Percentiles rank a stretch among this genome's conserved stretches.
Evolutionary conservation across 2,888 invertebrate genomes (phyloP).

Genomic region (Nomada goodeniana): DNA sequence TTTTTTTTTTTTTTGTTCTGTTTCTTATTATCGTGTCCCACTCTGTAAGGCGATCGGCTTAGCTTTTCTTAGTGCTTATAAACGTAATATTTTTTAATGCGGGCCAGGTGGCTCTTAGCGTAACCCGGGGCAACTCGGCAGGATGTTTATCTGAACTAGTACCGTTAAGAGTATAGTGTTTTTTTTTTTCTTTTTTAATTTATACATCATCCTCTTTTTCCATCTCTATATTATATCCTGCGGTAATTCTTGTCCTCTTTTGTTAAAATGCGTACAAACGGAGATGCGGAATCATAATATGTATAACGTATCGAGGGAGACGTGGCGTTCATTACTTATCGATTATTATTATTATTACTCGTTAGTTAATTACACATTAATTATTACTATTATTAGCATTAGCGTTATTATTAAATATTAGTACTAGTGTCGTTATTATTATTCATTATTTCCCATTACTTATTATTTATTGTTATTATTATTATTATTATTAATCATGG

Average conservation of each 20-base stretch:
- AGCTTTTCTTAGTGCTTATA: slow-evolving; percentile 67
- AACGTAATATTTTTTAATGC: slow-evolving; percentile 70
- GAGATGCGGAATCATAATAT: slow-evolving; percentile 79
- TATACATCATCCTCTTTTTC: slow-evolving; percentile 47
- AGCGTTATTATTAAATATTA: slow-evolving; percentile 60
- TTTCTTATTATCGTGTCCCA: slow-evolving; percentile 65
- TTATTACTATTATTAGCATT: slow-evolving; percentile 47
- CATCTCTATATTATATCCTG: slow-evolving; percentile 60
- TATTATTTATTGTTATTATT: slow-evolving; percentile 42
- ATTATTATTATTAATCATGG: slow-evolving; percentile 42
- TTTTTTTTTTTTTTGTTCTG: slow-evolving; percentile 19
- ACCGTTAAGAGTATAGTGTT: slow-evolving; percentile 78
- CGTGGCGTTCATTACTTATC: slow-evolving; percentile 68
- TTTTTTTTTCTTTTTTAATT: slow-evolving; percentile 52
- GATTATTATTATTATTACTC: slow-evolving; percentile 56
- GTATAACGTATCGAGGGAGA: slow-evolving; percentile 73
- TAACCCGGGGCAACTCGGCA: slow-evolving; percentile 81
- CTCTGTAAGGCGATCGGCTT: slow-evolving; percentile 71
- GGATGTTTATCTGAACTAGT: slow-evolving; percentile 81
- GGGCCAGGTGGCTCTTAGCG: slow-evolving; percentile 77
- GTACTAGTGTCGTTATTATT: slow-evolving; percentile 47
- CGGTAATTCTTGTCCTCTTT: slow-evolving; percentile 66
- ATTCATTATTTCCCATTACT: slow-evolving; percentile 52
- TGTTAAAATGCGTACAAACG: slow-evolving; percentile 79
- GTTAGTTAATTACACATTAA: slow-evolving; percentile 42